Conservation (phyloP, 1,140 invertebrate genomes). For the Drosophila pachea region DNA sequence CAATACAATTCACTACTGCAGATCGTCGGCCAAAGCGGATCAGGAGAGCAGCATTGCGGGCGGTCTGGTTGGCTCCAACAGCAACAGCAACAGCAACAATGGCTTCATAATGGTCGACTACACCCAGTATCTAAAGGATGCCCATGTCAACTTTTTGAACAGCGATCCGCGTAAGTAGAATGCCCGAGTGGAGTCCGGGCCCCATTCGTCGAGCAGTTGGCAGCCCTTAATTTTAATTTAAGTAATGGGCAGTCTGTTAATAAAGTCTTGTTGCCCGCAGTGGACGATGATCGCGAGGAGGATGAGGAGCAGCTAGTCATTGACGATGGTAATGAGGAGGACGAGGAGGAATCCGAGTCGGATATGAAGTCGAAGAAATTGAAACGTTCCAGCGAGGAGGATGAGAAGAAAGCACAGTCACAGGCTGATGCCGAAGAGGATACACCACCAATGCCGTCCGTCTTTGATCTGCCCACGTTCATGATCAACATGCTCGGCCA, state of each 20-base stretch:
- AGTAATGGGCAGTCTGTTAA: background rate
- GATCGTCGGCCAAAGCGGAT: conserved; percentile 31
- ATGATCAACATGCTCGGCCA: conserved; percentile 62
- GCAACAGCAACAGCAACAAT: conserved; percentile 69
- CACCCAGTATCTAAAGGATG: conserved; percentile 78
- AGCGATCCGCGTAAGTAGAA: conserved; percentile 66
- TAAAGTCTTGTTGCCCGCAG: conserved; percentile 23
- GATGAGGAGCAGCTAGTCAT: conserved; percentile 73
- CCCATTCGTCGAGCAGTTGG: background rate
- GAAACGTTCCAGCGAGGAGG: conserved; percentile 41
- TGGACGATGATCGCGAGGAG: conserved; percentile 71
- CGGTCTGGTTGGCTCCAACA: conserved; percentile 35
- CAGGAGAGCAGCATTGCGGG: conserved; percentile 35
- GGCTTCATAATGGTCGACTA: conserved; percentile 74
- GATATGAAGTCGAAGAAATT: conserved; percentile 27
- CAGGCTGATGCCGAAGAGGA: conserved; percentile 14
- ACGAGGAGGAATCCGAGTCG: conserved; percentile 41
- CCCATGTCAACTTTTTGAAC: conserved; percentile 62
- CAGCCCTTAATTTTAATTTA: background rate
- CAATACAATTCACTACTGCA: background rate
- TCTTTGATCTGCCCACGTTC: conserved; percentile 63
- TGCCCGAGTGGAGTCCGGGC: no score
- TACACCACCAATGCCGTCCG: conserved; percentile 48
- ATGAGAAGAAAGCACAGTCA: conserved; percentile 10
- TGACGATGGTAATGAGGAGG: conserved; percentile 65